phyloP scores from a whole-genome alignment of 2,797 vertebrate species.

The Delichon dasypus region DNA sequence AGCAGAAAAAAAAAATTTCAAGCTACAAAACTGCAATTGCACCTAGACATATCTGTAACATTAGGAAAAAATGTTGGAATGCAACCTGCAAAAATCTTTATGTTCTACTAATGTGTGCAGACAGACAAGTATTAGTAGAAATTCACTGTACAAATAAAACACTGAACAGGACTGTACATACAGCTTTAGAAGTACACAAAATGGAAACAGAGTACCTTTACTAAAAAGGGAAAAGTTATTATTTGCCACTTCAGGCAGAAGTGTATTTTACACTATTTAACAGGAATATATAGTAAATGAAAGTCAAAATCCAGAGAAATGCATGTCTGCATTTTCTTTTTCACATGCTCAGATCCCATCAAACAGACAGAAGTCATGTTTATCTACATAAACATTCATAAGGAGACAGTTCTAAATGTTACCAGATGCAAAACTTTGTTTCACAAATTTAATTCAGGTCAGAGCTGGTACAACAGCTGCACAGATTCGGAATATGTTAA shows the following conservation, averaged over 20 bases:
- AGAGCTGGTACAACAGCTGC: neutral
- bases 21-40: neutral
- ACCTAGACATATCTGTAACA: neutral
- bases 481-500: neutral
- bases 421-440: conserved; percentile 15
- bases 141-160: conserved; percentile 20
- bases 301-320: neutral
- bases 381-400: neutral
- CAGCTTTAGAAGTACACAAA: neutral
- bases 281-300: neutral
- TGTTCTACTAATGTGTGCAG: neutral
- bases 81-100: neutral
- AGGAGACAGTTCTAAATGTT: neutral
- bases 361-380: neutral
- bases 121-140: conserved; percentile 12
- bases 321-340: neutral
- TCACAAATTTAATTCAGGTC: neutral
- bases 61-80: neutral
- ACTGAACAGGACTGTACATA: neutral
- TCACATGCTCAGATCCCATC: neutral
- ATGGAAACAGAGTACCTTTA: neutral
- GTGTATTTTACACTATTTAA: neutral
- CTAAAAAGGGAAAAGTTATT: neutral
- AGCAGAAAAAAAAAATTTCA: neutral
- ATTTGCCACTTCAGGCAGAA: neutral